Evolutionary conservation across 2,888 invertebrate genomes (phyloP).

Genomic region (Agriopis leucophaearia): DNA sequence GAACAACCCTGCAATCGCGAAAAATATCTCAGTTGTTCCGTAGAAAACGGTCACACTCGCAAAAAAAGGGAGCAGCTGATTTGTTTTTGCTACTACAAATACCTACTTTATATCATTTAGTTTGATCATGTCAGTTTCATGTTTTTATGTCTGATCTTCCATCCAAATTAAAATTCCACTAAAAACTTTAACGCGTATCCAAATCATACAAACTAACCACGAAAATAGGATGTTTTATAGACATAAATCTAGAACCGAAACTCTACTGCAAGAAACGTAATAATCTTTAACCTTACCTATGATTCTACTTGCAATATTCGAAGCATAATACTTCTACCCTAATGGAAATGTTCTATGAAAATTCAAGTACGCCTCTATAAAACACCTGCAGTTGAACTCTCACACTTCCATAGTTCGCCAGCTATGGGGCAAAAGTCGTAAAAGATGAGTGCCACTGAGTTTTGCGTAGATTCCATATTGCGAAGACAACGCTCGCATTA

Average conservation of each 20-base stretch:
- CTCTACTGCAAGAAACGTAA: neutral
- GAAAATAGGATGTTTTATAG: neutral
- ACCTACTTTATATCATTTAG: too few species aligned
- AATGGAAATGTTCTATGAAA: neutral
- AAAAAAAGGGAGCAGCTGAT: too few species aligned
- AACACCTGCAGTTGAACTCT: conserved; percentile 5
- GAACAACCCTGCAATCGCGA: too few species aligned
- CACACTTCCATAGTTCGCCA: conserved; percentile 13
- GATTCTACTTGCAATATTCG: neutral
- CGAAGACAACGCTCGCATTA: conserved; percentile 48
- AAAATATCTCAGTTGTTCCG: too few species aligned
- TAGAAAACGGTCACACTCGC: too few species aligned
- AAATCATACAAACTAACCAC: too few species aligned
- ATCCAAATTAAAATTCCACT: too few species aligned
- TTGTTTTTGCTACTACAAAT: too few species aligned
- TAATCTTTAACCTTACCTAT: neutral
- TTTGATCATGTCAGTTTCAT: too few species aligned
- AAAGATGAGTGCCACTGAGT: conserved; percentile 18
- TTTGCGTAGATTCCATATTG: conserved; percentile 29
- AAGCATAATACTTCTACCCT: neutral
- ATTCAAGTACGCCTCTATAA: conserved; percentile 5
- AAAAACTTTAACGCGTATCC: too few species aligned
- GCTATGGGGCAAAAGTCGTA: conserved; percentile 19
- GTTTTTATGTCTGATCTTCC: too few species aligned
- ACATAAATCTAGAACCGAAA: neutral